A percentile compares a stretch with the other conserved stretches of the same genome.
These are phyloP conservation scores for Protonibea diacanthus DNA, from an alignment of 2,797 vertebrate species.

Conservation along the genomic window DNA sequence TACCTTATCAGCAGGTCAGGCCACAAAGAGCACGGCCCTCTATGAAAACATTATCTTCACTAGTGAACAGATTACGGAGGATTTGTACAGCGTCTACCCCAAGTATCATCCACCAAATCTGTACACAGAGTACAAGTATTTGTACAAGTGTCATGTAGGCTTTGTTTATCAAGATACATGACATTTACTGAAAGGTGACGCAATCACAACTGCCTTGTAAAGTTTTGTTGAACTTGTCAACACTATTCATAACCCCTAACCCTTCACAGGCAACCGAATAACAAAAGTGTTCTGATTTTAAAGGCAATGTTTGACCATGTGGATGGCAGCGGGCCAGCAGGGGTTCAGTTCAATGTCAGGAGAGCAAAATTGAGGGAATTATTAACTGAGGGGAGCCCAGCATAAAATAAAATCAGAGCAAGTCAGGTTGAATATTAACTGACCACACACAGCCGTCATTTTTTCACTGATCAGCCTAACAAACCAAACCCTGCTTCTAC, in stretches of 20 bases:
- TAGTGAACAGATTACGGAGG: slow-evolving; percentile 22
- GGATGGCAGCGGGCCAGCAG: slow-evolving; percentile 44
- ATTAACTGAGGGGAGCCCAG: slow-evolving; percentile 64
- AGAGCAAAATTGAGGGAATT: slow-evolving; percentile 50
- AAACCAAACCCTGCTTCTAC: slow-evolving; percentile 21
- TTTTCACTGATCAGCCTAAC: slow-evolving; percentile 51
- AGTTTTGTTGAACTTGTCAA: slow-evolving; percentile 22
- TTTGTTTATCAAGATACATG: not conserved
- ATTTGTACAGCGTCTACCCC: slow-evolving; percentile 32
- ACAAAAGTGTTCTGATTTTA: slow-evolving; percentile 10
- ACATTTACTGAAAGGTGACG: slow-evolving; percentile 32
- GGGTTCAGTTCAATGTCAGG: slow-evolving; percentile 62
- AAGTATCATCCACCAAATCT: slow-evolving; percentile 5
- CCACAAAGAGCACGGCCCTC: slow-evolving; percentile 26
- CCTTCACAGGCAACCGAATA: not conserved
- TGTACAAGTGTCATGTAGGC: slow-evolving; percentile 2
- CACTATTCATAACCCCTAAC: not conserved
- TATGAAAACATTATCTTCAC: slow-evolving; percentile 56
- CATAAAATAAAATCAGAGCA: slow-evolving; percentile 55
- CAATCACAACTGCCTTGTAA: not conserved
- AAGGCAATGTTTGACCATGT: slow-evolving; percentile 15
- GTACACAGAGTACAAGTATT: slow-evolving; percentile 11
- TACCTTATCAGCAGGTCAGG: slow-evolving; percentile 65
- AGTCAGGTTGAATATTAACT: slow-evolving; percentile 85
- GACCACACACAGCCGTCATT: slow-evolving; percentile 52